Conservation (phyloP, 2,113 vertebrate species). For the Dromas ardeola region DNA sequence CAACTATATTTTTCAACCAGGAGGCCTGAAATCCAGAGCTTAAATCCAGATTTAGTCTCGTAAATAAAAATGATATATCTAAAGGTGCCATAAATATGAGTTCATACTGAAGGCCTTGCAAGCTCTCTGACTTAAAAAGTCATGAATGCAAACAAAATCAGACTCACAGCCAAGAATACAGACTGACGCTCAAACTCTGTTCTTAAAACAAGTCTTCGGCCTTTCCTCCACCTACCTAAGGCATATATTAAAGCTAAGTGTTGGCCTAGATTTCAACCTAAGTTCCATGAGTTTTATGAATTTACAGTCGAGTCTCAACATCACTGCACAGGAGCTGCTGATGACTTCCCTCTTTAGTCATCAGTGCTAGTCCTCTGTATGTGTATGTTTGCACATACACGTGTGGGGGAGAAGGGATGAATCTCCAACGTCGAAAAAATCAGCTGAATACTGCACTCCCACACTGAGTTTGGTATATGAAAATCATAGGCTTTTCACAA, state of each 20-base stretch:
- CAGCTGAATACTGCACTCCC: constrained; percentile 32
- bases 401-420: background rate
- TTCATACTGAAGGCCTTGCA: background rate
- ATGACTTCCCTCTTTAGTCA: background rate
- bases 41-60: background rate
- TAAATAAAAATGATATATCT: background rate
- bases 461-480: constrained; percentile 15
- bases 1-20: background rate
- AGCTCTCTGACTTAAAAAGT: background rate
- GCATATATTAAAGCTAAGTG: background rate
- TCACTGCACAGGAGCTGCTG: background rate
- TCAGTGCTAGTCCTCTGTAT: background rate
- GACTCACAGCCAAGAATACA: background rate
- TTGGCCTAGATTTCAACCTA: constrained; percentile 1
- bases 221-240: background rate
- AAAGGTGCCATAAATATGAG: background rate
- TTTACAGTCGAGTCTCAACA: background rate
- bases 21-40: background rate
- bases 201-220: background rate
- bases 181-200: background rate
- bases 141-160: background rate
- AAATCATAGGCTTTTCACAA: constrained; percentile 31
- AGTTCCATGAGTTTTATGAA: background rate
- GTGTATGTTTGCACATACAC: background rate
- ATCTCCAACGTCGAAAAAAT: background rate